Conservation (phyloP, 2,113 vertebrate genomes). For the Pedionomus torquatus region DNA sequence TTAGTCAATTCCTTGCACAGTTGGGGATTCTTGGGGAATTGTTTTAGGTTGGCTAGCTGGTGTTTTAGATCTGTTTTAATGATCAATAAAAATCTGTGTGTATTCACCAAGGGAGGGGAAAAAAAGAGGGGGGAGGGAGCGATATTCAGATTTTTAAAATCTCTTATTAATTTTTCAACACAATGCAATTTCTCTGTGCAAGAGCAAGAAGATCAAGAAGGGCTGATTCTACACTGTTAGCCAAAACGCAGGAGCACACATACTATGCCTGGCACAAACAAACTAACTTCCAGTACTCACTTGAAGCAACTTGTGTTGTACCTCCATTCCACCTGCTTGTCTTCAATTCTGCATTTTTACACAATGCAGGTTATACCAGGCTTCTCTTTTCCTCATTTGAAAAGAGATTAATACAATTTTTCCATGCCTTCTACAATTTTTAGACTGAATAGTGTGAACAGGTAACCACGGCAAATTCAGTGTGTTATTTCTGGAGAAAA, state of each 20-base stretch:
- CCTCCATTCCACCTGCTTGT: neutral
- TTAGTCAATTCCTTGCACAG: neutral
- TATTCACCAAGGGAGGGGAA: neutral
- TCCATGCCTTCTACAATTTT: neutral
- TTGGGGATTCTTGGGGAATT: neutral
- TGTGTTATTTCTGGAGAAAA: neutral
- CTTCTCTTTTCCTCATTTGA: neutral
- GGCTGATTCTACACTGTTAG: neutral
- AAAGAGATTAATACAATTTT: neutral
- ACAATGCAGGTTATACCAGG: neutral
- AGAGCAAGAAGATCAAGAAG: neutral
- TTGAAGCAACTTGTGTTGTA: neutral
- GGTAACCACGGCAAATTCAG: neutral
- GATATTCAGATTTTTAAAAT: neutral
- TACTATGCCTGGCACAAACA: neutral
- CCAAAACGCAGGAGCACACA: neutral
- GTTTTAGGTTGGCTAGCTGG: neutral
- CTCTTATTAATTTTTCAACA: neutral
- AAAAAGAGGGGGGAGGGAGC: neutral
- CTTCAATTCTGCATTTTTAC: neutral
- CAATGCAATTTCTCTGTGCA: neutral
- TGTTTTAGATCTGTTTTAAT: neutral
- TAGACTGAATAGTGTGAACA: neutral
- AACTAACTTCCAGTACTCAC: neutral
- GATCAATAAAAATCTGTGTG: neutral